These are phyloP conservation scores for Tribolium castaneum DNA, from an alignment of 1,140 invertebrate species.

Conservation along the genomic window DNA sequence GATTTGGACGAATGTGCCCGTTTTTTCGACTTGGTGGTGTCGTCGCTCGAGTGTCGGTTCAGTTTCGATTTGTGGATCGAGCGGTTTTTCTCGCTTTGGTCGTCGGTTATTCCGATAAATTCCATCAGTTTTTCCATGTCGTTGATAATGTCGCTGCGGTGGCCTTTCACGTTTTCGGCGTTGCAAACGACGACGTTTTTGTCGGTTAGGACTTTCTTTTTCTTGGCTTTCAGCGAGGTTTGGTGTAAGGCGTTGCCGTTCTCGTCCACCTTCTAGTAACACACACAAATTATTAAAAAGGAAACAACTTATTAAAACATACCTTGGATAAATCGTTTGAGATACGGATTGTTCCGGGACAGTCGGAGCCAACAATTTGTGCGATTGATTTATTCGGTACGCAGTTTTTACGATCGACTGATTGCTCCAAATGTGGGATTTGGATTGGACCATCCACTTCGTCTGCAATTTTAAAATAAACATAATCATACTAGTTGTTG, in stretches of 20 bases:
- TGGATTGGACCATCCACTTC: slow-evolving; percentile 55
- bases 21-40: slow-evolving; percentile 35
- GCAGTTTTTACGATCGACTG: slow-evolving; percentile 11
- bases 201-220: slow-evolving; percentile 57
- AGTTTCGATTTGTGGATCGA: slow-evolving; percentile 53
- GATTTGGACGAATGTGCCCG: slow-evolving; percentile 46
- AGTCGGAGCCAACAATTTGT: not conserved
- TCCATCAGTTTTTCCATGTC: slow-evolving; percentile 66
- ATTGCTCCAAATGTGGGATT: slow-evolving; percentile 40
- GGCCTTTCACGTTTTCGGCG: slow-evolving; percentile 58
- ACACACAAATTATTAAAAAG: slow-evolving; percentile 22
- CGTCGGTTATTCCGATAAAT: slow-evolving; percentile 67
- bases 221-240: slow-evolving; percentile 54
- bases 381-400: not conserved
- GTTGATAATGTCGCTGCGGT: slow-evolving; percentile 61
- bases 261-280: slow-evolving; percentile 65
- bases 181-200: slow-evolving; percentile 57
- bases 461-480: slow-evolving; percentile 1
- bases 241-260: slow-evolving; percentile 65
- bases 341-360: not conserved
- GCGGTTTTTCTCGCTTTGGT: slow-evolving; percentile 43
- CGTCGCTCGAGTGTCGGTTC: slow-evolving; percentile 42
- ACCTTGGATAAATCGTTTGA: not conserved
- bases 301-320: too few species aligned
- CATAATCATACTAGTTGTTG: not conserved